Conservation (phyloP, 2,888 invertebrate genomes). For the Amiota minor region DNA sequence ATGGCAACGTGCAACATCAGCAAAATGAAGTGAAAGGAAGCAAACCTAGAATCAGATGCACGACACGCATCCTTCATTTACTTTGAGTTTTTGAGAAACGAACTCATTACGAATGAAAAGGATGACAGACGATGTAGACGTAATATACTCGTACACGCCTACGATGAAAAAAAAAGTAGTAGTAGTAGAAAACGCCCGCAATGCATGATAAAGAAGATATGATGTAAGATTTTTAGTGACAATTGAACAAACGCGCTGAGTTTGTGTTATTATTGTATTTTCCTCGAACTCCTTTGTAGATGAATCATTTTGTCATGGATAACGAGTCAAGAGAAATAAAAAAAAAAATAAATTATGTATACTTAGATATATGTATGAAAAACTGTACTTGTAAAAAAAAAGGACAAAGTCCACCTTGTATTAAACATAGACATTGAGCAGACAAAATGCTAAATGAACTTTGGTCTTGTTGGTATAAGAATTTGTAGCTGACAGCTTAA, state of each 20-base stretch:
- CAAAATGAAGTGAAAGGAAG: constrained; percentile 36
- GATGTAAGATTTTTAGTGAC: no score
- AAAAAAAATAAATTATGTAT: no score
- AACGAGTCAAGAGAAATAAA: no score
- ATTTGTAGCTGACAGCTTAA: constrained; percentile 21
- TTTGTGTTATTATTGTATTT: no score
- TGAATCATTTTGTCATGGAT: no score
- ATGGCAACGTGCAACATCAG: constrained; percentile 33
- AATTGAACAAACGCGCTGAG: no score
- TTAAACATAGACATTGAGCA: no score
- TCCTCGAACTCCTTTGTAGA: no score
- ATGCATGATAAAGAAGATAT: no score
- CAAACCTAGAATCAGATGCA: background rate
- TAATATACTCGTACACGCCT: constrained; percentile 46
- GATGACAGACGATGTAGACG: constrained; percentile 40
- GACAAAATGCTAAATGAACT: background rate
- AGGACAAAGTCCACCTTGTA: no score
- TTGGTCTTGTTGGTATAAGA: background rate
- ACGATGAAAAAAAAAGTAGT: background rate
- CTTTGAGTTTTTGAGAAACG: constrained; percentile 56
- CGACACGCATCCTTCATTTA: constrained; percentile 16
- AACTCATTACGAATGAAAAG: constrained; percentile 63
- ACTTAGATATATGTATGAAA: no score
- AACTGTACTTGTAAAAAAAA: background rate
- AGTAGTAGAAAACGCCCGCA: no score